Base-by-base conservation (phyloP, 2,797 vertebrate species). In the Emys orbicularis region DNA sequence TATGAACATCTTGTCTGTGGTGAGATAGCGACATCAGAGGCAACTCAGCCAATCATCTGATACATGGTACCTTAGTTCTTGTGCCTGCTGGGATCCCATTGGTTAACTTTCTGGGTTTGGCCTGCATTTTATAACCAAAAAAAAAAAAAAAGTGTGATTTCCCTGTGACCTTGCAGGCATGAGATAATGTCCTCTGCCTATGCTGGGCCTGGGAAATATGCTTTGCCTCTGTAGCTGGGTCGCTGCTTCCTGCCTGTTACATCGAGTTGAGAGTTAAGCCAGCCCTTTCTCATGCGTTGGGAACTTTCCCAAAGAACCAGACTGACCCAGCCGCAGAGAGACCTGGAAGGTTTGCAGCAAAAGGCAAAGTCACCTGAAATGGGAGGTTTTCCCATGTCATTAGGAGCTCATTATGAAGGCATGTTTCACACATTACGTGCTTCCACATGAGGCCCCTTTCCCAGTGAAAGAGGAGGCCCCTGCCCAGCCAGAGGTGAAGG, bases 1-100 rank as follows among this genome's bases (percentile, higher is more conserved):
- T 93, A 92, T 95, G 93, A 89, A 91, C 85, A 53, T 97, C 90
- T 92, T 91, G 89, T 96, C 86, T 52, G 80, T 68, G 89, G 77
- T 0, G 1, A 97, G 92, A 93, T 90, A 94, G 93, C 1, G 2
- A 95, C 89, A 83, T 92, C 0, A 0, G 89, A 96, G 94, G 87
- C 93, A 91, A 93, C 86, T 90, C 86, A 53, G 34, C 90, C 91
- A 87, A 77, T 90, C 88, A 94, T 92, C 91, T 92, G 92, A 94
- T 91, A 90, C 89, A 96, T 93, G 94, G 91, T 84, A 89, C 90
- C 92, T 89, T 4, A 0, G 83, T 93, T 52, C 86, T 86, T 82
- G 53, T 84, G 57, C 79, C 65, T 87, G 84, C 87, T 2, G 4
- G 92, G 47, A 91, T 68, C 47, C 37, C 82, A 49, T 59, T 95